Conservation (phyloP, 2,888 invertebrate genomes). For the Sphinx pinastri region DNA sequence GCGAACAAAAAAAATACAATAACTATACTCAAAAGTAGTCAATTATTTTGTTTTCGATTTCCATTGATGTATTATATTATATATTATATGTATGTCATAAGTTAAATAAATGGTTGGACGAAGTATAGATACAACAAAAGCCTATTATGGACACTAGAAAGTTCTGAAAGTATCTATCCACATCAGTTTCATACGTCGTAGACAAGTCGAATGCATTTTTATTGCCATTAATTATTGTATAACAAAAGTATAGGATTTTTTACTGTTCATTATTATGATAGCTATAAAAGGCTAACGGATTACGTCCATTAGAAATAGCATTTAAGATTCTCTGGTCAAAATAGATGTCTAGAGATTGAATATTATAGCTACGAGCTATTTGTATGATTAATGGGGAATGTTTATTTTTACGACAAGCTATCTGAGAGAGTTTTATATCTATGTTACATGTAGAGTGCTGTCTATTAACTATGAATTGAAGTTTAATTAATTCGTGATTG, state of each 20-base stretch:
- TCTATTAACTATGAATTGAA: not conserved
- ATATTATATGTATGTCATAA: too few species aligned
- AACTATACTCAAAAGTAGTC: too few species aligned
- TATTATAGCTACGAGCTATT: slow-evolving; percentile 9
- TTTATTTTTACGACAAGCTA: not conserved
- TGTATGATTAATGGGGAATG: slow-evolving; percentile 16
- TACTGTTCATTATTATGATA: slow-evolving; percentile 5
- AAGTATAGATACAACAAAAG: too few species aligned
- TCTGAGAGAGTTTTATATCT: not conserved
- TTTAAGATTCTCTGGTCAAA: slow-evolving; percentile 11
- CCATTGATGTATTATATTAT: too few species aligned
- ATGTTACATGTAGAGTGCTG: not conserved
- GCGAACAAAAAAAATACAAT: too few species aligned
- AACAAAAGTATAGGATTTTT: slow-evolving; percentile 1
- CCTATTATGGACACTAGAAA: too few species aligned
- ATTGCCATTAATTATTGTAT: not conserved
- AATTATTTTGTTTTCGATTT: too few species aligned
- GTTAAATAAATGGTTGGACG: too few species aligned
- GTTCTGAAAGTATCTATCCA: not conserved
- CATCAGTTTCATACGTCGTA: not conserved
- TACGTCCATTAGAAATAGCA: slow-evolving; percentile 12
- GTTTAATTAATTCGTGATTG: not conserved
- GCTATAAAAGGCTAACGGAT: slow-evolving; percentile 20
- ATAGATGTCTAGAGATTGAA: not conserved
- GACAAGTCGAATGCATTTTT: not conserved